phyloP scores from a whole-genome alignment of 1,140 invertebrate genomes.

The Heliconius hermathena region DNA sequence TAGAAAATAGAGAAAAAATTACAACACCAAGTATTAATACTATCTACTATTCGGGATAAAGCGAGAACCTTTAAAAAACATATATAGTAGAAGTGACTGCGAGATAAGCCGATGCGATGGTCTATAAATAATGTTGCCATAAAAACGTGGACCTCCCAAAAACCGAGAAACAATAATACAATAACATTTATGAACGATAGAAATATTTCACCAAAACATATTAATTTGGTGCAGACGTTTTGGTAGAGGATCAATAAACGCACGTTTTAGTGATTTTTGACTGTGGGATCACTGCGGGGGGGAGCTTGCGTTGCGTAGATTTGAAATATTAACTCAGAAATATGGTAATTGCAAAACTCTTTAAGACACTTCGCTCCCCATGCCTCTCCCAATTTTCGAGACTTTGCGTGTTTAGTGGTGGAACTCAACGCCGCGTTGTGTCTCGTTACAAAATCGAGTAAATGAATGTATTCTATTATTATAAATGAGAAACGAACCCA shows the following conservation, averaged over 20 bases:
- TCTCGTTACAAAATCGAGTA: no score
- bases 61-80: not conserved
- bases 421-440: no score
- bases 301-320: not conserved
- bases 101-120: no score
- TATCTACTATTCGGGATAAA: not conserved
- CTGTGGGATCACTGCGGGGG: not conserved
- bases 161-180: not conserved
- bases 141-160: slow-evolving; percentile 1
- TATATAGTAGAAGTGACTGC: no score
- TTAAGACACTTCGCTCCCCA: no score
- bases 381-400: no score
- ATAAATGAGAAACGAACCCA: no score
- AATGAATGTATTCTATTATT: no score
- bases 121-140: not conserved
- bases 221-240: not conserved
- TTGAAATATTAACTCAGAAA: not conserved
- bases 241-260: not conserved
- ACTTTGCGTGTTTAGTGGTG: no score
- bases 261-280: not conserved
- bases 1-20: not conserved
- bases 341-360: not conserved
- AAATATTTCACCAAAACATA: slow-evolving; percentile 9
- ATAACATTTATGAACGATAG: not conserved
- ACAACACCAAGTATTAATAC: no score